These are phyloP conservation scores for Drosophila imparisetae DNA, from an alignment of 2,888 invertebrate species.

Conservation along the genomic window DNA sequence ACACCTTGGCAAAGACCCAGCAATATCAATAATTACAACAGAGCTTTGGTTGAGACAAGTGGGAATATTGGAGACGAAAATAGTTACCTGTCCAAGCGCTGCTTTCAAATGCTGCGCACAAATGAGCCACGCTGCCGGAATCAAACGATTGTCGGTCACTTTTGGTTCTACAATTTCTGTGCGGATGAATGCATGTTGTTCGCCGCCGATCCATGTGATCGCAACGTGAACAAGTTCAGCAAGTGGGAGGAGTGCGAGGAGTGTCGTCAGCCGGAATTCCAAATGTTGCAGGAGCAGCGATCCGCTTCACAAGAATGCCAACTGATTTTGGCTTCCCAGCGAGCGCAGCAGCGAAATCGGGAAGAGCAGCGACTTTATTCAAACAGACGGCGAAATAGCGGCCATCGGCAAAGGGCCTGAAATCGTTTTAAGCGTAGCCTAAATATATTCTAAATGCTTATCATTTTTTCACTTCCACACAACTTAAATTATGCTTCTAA, in stretches of 20 bases:
- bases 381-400: conserved; percentile 17
- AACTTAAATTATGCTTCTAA: conserved; percentile 18
- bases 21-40: conserved; percentile 57
- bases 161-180: conserved; percentile 81
- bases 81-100: conserved; percentile 42
- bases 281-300: conserved; percentile 35
- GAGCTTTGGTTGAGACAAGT: conserved; percentile 86
- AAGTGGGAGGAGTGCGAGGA: conserved; percentile 70
- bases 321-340: conserved; percentile 24
- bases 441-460: not conserved
- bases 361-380: conserved; percentile 27
- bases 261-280: conserved; percentile 57
- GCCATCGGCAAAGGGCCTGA: conserved; percentile 36
- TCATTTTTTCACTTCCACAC: not conserved
- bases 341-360: conserved; percentile 29
- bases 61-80: conserved; percentile 15
- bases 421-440: not conserved
- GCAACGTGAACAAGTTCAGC: conserved; percentile 74
- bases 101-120: conserved; percentile 68
- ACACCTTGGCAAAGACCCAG: conserved; percentile 22
- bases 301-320: conserved; percentile 48
- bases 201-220: conserved; percentile 75
- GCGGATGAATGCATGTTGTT: conserved; percentile 77
- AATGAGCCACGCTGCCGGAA: conserved; percentile 50
- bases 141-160: conserved; percentile 83